These are phyloP conservation scores for Camptogramma bilineatum DNA, from an alignment of 2,888 invertebrate genomes.

Conservation along the genomic window DNA sequence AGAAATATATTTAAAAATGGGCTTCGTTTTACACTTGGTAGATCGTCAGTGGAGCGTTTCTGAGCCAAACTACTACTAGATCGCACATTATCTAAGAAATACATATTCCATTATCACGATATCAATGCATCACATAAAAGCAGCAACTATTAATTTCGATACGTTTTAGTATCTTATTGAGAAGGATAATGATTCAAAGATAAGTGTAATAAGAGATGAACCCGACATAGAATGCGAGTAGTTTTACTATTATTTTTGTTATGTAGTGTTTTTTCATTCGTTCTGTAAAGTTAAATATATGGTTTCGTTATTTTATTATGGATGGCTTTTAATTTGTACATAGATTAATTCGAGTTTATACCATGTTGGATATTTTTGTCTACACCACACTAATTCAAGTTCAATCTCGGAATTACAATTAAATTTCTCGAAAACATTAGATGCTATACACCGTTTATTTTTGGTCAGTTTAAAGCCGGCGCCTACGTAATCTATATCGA, in stretches of 20 bases:
- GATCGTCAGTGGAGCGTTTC: background rate
- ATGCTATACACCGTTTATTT: too few species aligned
- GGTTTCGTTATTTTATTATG: background rate
- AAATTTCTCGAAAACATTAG: background rate
- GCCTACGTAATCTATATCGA: too few species aligned
- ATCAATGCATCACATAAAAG: conserved; percentile 3
- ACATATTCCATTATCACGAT: background rate
- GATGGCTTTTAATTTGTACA: background rate
- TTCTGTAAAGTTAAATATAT: background rate
- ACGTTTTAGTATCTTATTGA: conserved; percentile 21
- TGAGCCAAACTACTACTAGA: too few species aligned
- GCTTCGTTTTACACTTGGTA: too few species aligned
- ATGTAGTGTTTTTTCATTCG: background rate
- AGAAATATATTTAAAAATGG: too few species aligned
- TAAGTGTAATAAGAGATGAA: too few species aligned
- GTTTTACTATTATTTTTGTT: background rate
- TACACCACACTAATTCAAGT: background rate
- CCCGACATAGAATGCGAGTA: too few species aligned
- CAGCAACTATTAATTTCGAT: conserved; percentile 5
- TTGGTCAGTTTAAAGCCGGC: too few species aligned
- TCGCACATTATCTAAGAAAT: background rate
- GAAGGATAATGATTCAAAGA: background rate
- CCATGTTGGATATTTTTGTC: background rate
- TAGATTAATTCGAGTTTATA: background rate
- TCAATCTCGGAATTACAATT: background rate